Conservation (phyloP, 2,797 vertebrate genomes). For the Petrocephalus schoutedeni region DNA sequence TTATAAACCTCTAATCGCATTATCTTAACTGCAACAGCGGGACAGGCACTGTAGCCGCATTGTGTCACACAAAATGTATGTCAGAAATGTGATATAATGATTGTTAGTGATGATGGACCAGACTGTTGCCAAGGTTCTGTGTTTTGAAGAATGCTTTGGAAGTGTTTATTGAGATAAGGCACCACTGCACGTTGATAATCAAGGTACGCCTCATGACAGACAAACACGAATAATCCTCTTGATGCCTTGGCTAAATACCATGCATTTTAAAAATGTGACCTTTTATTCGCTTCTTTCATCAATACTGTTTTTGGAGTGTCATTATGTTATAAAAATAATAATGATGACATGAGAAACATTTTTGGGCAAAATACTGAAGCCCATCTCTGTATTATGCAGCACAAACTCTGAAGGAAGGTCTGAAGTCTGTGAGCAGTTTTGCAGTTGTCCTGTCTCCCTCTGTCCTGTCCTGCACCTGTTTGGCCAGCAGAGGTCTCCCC, state of each 20-base stretch:
- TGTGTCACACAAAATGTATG: constrained; percentile 38
- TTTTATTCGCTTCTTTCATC: background rate
- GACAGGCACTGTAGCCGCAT: constrained; percentile 51
- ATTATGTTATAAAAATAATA: background rate
- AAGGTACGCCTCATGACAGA: background rate
- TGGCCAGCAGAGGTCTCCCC: background rate
- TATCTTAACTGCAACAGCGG: constrained; percentile 63
- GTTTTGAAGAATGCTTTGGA: background rate
- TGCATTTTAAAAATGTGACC: background rate
- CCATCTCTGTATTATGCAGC: background rate
- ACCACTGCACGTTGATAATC: background rate
- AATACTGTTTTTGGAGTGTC: background rate
- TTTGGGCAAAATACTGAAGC: background rate
- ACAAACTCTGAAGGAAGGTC: background rate
- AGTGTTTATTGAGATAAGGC: background rate
- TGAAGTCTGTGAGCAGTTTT: background rate
- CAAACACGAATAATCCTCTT: background rate
- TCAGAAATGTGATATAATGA: constrained; percentile 29
- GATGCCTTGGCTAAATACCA: background rate
- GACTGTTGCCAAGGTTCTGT: background rate
- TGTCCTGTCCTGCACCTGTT: background rate
- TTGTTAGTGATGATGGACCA: background rate
- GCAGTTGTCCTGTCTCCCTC: background rate
- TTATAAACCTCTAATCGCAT: constrained; percentile 84
- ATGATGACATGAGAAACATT: background rate